Evolutionary conservation across 2,888 invertebrate genomes (phyloP).

Genomic region (Cataglyphis altisquamis): DNA sequence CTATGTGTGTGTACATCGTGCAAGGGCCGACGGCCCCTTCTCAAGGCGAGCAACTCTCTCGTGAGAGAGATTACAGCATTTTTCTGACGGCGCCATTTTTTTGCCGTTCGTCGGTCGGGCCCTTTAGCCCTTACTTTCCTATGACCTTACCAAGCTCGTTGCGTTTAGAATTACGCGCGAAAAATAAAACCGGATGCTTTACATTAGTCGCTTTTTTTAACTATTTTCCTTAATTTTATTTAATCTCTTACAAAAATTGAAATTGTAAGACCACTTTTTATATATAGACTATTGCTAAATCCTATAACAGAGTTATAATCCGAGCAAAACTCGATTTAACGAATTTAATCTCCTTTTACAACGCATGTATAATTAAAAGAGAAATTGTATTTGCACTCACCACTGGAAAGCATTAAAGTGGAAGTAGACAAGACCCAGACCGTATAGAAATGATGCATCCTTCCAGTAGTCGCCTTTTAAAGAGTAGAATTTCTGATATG

Average conservation of each 20-base stretch:
- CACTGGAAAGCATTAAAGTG: conserved; percentile 98
- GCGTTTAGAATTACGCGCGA: conserved; percentile 10
- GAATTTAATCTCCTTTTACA: not conserved
- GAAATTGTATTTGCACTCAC: conserved; percentile 89
- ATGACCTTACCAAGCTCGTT: not conserved
- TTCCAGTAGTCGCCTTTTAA: conserved; percentile 94
- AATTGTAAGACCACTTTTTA: not conserved
- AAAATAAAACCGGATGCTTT: not conserved
- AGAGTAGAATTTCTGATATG: conserved; percentile 97
- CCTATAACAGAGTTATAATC: not conserved
- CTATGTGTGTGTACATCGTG: conserved; percentile 72
- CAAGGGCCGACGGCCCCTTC: conserved; percentile 81
- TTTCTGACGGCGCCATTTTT: conserved; percentile 72
- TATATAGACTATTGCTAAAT: not conserved
- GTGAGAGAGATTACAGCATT: conserved; percentile 78
- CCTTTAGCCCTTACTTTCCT: conserved; percentile 47
- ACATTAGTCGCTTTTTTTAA: not conserved
- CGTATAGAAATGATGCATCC: conserved; percentile 96
- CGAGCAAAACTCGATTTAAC: not conserved
- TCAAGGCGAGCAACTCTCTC: conserved; percentile 82
- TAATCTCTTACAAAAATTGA: not conserved
- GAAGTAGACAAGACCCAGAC: conserved; percentile 97
- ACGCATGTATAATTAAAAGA: not conserved
- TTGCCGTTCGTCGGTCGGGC: conserved; percentile 33
- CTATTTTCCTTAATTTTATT: not conserved